phyloP scores from a whole-genome alignment of 2,888 invertebrate genomes.

The Poecilus cupreus region DNA sequence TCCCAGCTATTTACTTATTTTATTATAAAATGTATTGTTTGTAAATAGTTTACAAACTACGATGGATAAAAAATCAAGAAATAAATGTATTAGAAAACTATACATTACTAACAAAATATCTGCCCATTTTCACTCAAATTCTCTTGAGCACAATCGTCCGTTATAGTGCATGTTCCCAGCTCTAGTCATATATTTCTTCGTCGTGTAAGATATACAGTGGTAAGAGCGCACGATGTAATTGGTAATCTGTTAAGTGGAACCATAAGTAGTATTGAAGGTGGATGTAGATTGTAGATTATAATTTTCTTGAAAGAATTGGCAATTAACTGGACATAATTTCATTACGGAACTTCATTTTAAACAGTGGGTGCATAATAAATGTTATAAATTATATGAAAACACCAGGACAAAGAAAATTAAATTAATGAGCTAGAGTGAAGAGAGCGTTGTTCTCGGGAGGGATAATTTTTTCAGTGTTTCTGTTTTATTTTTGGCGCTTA shows the following conservation, averaged over 20 bases:
- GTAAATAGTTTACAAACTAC: background rate
- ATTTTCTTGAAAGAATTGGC: conserved; percentile 36
- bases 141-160: too few relatives aligned
- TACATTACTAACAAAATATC: too few relatives aligned
- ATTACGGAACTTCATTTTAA: conserved; percentile 21
- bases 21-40: background rate
- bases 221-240: background rate
- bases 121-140: too few relatives aligned
- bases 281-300: background rate
- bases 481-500: conserved; percentile 44
- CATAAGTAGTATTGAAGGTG: conserved; percentile 3
- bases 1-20: background rate
- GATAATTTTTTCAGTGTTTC: conserved; percentile 45
- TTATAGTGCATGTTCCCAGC: background rate
- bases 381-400: conserved; percentile 42
- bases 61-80: background rate
- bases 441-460: conserved; percentile 41
- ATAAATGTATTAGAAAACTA: too few relatives aligned
- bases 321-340: conserved; percentile 36
- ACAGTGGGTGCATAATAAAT: conserved; percentile 31
- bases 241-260: conserved; percentile 28
- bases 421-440: conserved; percentile 48
- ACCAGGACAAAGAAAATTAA: conserved; percentile 46
- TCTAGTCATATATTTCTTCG: too few relatives aligned
- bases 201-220: background rate